These are phyloP conservation scores for Byasa hedistus DNA, from an alignment of 2,888 invertebrate genomes.

Conservation along the genomic window DNA sequence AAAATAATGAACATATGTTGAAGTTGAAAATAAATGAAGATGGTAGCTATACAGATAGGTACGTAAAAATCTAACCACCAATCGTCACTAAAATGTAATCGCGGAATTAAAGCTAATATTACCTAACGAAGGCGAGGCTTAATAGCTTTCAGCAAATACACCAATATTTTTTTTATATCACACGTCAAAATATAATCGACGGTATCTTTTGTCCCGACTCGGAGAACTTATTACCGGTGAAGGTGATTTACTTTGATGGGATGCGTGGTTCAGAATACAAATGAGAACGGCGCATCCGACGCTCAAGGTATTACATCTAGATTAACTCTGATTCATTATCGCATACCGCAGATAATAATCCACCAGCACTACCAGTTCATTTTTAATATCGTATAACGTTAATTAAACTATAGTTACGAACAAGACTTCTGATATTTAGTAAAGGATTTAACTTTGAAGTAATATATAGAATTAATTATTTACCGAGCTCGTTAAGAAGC, in stretches of 20 bases:
- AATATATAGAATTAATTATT: not conserved
- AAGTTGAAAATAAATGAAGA: too few species aligned
- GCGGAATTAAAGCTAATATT: too few species aligned
- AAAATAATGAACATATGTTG: too few species aligned
- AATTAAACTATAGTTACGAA: not conserved
- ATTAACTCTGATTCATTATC: conserved; percentile 2
- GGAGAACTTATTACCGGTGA: conserved; percentile 13
- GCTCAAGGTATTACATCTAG: not conserved
- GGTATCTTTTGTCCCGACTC: not conserved
- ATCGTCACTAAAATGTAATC: too few species aligned
- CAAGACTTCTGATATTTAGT: not conserved
- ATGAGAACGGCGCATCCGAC: not conserved
- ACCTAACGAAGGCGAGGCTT: not conserved
- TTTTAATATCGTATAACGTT: not conserved
- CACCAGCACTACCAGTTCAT: not conserved
- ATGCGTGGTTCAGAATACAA: conserved; percentile 10
- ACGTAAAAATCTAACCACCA: too few species aligned
- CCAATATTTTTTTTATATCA: not conserved
- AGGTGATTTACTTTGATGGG: conserved; percentile 17
- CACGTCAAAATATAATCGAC: not conserved
- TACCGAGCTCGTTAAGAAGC: not conserved
- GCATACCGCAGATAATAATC: not conserved
- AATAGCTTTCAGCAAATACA: not conserved
- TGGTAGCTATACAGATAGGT: too few species aligned
- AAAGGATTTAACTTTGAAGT: not conserved